A percentile compares a stretch with the other conserved stretches of the same genome.
Evolutionary conservation across 2,888 invertebrate genomes (phyloP).

Genomic region (Theretra japonica): DNA sequence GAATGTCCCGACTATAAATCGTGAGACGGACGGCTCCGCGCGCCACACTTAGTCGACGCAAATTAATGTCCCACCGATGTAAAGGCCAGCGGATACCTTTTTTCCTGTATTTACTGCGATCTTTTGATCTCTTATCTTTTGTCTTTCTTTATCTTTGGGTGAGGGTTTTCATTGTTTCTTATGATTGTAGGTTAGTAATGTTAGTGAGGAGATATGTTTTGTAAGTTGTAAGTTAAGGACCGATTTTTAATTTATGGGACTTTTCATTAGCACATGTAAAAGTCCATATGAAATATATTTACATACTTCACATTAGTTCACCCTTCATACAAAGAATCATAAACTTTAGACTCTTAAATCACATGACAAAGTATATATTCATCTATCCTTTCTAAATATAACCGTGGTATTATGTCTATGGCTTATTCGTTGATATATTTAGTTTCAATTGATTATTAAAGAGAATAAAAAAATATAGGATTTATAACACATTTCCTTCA

Average conservation of each 20-base stretch:
- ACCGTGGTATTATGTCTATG: too few species aligned
- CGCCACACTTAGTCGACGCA: conserved; percentile 25
- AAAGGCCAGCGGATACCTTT: conserved; percentile 24
- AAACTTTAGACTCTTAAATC: too few species aligned
- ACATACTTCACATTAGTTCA: too few species aligned
- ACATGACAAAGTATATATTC: too few species aligned
- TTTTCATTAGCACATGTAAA: too few species aligned
- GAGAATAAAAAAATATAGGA: too few species aligned
- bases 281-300: too few species aligned
- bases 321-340: too few species aligned
- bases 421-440: too few species aligned
- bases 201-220: neutral
- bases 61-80: conserved; percentile 30
- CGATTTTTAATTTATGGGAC: too few species aligned
- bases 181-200: neutral
- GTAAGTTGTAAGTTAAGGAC: neutral
- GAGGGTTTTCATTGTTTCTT: conserved; percentile 15
- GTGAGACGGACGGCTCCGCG: conserved; percentile 16
- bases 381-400: too few species aligned
- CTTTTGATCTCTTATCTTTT: conserved; percentile 15
- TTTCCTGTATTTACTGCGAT: conserved; percentile 16
- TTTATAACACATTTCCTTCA: neutral
- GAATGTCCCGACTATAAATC: neutral
- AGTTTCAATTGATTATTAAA: too few species aligned
- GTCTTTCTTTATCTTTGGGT: conserved; percentile 16